Evolutionary conservation across 2,113 vertebrate species (phyloP).

Genomic region (rat (Rattus norvegicus)): GRCr8 NC_086024.1:31385001-31385500

Average conservation of each 20-base stretch:
- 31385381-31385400: neutral
- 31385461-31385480: neutral
- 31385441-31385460: neutral
- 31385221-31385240: neutral
- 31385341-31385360: neutral
- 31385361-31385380: neutral
- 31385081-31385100: neutral
- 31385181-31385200: neutral
- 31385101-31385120: neutral
- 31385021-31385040: too few species aligned
- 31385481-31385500: neutral
- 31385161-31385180: neutral
- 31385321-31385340: too few species aligned
- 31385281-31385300: neutral
- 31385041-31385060: too few species aligned
- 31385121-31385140: neutral
- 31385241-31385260: neutral
- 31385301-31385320: neutral
- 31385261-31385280: neutral
- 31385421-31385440: neutral
- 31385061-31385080: neutral
- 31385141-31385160: neutral
- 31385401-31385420: neutral
- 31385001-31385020: too few species aligned
- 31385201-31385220: neutral